Evolutionary conservation across 2,888 invertebrate genomes (phyloP), one percentile per base, ranked within the genome.

Genomic region (Malthinus seriepunctatus): DNA sequence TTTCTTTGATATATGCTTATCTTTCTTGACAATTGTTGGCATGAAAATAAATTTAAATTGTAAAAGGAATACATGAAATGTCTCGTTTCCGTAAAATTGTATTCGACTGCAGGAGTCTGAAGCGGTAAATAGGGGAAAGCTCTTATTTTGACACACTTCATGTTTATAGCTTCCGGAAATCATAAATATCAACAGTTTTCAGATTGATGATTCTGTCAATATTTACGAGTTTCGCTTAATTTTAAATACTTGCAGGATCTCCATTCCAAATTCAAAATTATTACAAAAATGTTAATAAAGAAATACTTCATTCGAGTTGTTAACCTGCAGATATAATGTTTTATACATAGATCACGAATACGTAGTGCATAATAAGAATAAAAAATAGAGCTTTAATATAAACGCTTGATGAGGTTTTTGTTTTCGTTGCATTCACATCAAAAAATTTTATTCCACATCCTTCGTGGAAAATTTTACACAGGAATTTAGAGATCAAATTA

Each of bases 111-210:
- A 46, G 42, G 54, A 10, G 39, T 15, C 47, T 32, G 47, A n/a
- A 47, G 52, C 38, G 38, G 47, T 42, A 49, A 42, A 55, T 49
- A 34, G 34, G 54, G 15, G 51, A 54, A 38, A 48, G 49, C 52
- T 55, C 53, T 51, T 44, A 48, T 55, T 63, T 63, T 63, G 63
- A 60, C 60, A 60, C 55, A 51, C 38, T 55, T 54, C 52, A 54
- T 60, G 60, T 60, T 63, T 63, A 63, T 60, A 56, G 55, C 60
- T 49, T 46, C 44, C 55, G 51, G 51, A 56, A 60, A 52, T 51
- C 52, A 63, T 63, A 63, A 63, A 63, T 63, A 63, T 63, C 63
- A 63, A 60, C 60, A 63, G 60, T 63, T 63, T 56, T 45, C 38
- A 50, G 56, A 56, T 56, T 56, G 56, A 51, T 56, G 46, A 37